Base-by-base conservation (phyloP, 2,797 vertebrate species). In the Clarias pachynema region DNA sequence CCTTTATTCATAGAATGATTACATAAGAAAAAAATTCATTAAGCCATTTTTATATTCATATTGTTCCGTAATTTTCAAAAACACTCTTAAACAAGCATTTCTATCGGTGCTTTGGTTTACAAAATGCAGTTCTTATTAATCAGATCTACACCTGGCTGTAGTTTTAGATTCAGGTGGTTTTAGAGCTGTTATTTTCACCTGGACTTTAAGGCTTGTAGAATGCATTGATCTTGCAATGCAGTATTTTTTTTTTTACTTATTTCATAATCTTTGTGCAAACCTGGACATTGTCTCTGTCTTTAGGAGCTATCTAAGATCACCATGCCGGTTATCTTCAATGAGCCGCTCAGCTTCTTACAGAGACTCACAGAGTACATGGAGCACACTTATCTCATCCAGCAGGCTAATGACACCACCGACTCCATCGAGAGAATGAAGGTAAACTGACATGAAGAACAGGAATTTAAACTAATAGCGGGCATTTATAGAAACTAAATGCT, bases 231-330 rank as follows among this genome's bases (percentile, higher is more conserved):
- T 78, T 60, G 12, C 15, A 34, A 15, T 37, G 16, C 8, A 4
- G 26, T 29, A 14, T 59, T 65, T 49, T 66, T 65, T 49, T 66
- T 18, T 12, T 9, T 34, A n/a, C 16, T 62, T 37, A 79, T 79
- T 18, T 20, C 53, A 56, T 24, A 4, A 37, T 77, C 26, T 79
- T 29, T 73, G 2, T 57, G 26, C 20, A 56, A 44, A 29, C 34
- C 66, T 66, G 3, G 62, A n/a, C 40, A 79, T 16, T 69, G 18
- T 85, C 34, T 44, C 14, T 81, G 34, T 63, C 60, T 77, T 29
- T 84, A 99, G 98, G 98, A 99, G 90, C 63, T 99, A 84, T 99
- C 98, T 70, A 99, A 99, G 95, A 99, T 99, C 90, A 98, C 98
- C 26, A 99, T 99, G 98, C 98, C 98, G 0, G 98, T 99, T 74